Percentiles rank a stretch among this genome's conserved stretches.
phyloP scores from a whole-genome alignment of 1,140 invertebrate genomes.

The Dinoponera quadriceps region DNA sequence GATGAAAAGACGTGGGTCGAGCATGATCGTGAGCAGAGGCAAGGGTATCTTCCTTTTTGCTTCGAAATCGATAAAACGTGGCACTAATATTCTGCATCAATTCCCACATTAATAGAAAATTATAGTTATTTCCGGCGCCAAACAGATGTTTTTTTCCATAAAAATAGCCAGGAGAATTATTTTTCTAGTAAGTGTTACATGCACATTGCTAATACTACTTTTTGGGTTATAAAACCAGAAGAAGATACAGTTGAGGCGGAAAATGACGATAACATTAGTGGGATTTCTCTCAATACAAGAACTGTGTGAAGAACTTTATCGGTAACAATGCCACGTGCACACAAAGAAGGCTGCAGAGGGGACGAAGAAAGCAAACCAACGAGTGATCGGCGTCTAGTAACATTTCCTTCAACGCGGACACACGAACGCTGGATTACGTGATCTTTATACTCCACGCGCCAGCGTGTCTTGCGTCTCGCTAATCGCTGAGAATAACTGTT shows the following conservation, averaged over 20 bases:
- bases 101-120: constrained; percentile 88
- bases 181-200: no score
- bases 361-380: constrained; percentile 74
- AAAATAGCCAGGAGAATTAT: no score
- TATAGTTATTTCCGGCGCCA: no score
- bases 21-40: constrained; percentile 97
- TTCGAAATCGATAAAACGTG: constrained; percentile 91
- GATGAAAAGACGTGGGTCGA: constrained; percentile 89
- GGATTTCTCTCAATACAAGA: no score
- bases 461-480: background rate
- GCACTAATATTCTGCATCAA: constrained; percentile 98
- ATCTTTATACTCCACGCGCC: background rate
- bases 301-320: constrained; percentile 87
- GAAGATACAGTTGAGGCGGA: no score
- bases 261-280: no score
- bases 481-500: background rate
- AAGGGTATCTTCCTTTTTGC: constrained; percentile 98
- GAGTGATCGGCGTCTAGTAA: constrained; percentile 32
- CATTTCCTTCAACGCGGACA: background rate
- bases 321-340: constrained; percentile 88
- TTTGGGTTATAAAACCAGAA: no score
- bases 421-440: constrained; percentile 7
- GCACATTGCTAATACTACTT: no score
- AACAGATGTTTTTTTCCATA: no score
- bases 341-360: constrained; percentile 87